These are phyloP conservation scores for Pentalonia nigronervosa DNA, from an alignment of 1,140 invertebrate species.

Conservation along the genomic window DNA sequence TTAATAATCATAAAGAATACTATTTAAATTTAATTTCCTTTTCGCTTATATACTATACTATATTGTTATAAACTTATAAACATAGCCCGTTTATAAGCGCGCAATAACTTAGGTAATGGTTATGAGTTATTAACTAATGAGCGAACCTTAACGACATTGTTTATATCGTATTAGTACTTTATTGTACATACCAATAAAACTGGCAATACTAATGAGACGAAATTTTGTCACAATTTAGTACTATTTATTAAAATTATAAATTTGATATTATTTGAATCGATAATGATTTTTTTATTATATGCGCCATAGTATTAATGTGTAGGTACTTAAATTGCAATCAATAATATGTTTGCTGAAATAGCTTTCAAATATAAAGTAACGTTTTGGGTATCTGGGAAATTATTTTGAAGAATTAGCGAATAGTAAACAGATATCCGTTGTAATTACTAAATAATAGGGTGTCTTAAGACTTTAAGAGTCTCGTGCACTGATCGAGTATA, in stretches of 20 bases:
- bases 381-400: not conserved
- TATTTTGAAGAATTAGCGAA: not conserved
- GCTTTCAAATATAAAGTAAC: not conserved
- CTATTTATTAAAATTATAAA: not conserved
- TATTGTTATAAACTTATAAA: not conserved
- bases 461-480: no score
- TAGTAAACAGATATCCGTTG: not conserved
- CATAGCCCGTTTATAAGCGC: not conserved
- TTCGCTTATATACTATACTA: not conserved
- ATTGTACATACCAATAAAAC: not conserved
- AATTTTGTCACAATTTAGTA: not conserved
- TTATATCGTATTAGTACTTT: not conserved
- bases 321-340: no score
- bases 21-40: not conserved
- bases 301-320: no score
- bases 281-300: not conserved
- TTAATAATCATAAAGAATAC: not conserved
- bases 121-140: not conserved
- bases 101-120: not conserved
- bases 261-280: not conserved
- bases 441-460: no score
- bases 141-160: not conserved
- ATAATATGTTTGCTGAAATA: no score
- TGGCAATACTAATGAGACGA: not conserved
- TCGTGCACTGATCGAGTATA: no score